Evolutionary conservation across 2,113 vertebrate species (phyloP).

Genomic region (Istiophorus platypterus): DNA sequence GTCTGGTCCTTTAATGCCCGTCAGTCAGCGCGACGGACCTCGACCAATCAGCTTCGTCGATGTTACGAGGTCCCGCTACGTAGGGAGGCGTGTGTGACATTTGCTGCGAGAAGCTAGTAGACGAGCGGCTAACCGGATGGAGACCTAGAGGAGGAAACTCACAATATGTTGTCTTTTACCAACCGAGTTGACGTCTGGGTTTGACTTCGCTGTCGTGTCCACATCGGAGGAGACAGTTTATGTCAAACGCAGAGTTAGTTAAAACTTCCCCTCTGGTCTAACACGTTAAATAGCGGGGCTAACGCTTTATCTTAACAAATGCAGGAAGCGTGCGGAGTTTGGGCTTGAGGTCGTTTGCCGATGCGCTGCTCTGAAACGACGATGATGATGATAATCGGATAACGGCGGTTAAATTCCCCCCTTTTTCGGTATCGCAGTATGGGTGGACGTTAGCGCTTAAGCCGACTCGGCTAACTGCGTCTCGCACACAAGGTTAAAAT

Average conservation of each 20-base stretch:
- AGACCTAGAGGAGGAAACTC: constrained; percentile 22
- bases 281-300: constrained; percentile 49
- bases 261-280: constrained; percentile 44
- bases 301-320: constrained; percentile 53
- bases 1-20: constrained; percentile 48
- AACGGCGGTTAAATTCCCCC: neutral
- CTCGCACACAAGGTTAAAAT: constrained; percentile 75
- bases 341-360: constrained; percentile 12
- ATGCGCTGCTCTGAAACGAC: neutral
- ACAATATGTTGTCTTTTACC: constrained; percentile 15
- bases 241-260: constrained; percentile 18
- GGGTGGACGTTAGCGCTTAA: constrained; percentile 29
- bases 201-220: neutral
- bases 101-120: constrained; percentile 72
- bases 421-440: neutral
- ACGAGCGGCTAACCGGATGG: constrained; percentile 53
- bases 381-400: constrained; percentile 1
- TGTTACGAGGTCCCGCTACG: constrained; percentile 58
- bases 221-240: constrained; percentile 7
- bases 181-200: neutral
- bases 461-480: constrained; percentile 34
- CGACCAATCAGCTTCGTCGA: constrained; percentile 69
- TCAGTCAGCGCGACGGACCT: constrained; percentile 10
- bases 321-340: constrained; percentile 30
- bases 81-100: constrained; percentile 82